Evolutionary conservation across 2,113 vertebrate genomes (phyloP).

Genomic region (Carassius gibelio): DNA sequence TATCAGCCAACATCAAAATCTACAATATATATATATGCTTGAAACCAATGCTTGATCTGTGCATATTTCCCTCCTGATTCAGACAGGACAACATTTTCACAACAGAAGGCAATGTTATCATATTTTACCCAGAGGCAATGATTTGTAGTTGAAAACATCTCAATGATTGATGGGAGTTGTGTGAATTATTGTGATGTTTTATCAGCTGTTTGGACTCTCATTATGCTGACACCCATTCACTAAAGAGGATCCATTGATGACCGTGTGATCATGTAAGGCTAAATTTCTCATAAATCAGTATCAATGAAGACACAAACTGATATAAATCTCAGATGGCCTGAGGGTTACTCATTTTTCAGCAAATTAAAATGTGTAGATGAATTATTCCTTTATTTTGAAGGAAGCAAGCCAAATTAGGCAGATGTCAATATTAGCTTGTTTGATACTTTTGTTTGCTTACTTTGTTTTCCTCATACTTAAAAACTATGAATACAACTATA

Average conservation of each 20-base stretch:
- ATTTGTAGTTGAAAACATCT: not conserved
- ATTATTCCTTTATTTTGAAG: no score
- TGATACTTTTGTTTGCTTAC: no score
- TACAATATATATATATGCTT: no score
- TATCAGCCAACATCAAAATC: not conserved
- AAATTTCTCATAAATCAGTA: not conserved
- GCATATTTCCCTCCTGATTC: not conserved
- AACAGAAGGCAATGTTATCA: no score
- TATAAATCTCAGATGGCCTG: no score
- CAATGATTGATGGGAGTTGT: not conserved
- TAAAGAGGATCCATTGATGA: not conserved
- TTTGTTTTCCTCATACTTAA: not conserved
- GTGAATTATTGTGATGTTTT: not conserved
- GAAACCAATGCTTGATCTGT: not conserved
- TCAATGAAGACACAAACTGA: no score
- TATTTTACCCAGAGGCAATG: no score
- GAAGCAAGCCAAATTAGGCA: not conserved
- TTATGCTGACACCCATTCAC: not conserved
- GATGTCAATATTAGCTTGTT: not conserved
- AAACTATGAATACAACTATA: not conserved
- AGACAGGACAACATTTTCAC: no score
- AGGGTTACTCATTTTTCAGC: no score
- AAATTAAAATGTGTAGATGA: no score
- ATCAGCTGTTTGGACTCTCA: not conserved
- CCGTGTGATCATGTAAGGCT: not conserved